Percentiles rank a stretch among this genome's conserved stretches.
Conservation (phyloP, 1,140 invertebrate species). For the Eupeodes corollae region DNA sequence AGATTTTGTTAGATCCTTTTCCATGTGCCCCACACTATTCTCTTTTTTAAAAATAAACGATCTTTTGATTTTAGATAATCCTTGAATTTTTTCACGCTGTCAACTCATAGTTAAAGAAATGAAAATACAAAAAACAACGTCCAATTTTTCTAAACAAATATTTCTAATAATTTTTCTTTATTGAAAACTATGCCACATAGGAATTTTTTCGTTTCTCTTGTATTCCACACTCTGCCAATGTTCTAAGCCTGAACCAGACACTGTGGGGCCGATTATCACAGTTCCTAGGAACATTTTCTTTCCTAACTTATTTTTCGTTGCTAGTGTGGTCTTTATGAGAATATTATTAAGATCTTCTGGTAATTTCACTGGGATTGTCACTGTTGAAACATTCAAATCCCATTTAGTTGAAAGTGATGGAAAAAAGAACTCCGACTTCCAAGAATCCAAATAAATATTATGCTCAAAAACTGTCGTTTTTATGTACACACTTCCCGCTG, state of each 20-base stretch:
- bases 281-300: slow-evolving; percentile 43
- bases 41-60: no score
- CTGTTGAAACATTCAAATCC: slow-evolving; percentile 41
- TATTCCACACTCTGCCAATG: slow-evolving; percentile 21
- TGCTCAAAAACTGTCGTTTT: slow-evolving; percentile 61
- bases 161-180: background rate
- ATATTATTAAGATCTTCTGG: slow-evolving; percentile 23
- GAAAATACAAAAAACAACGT: no score
- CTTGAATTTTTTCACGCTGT: no score
- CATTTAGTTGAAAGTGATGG: slow-evolving; percentile 53
- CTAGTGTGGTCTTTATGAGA: slow-evolving; percentile 21
- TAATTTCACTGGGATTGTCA: slow-evolving; percentile 20
- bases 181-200: slow-evolving; percentile 26
- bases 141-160: no score
- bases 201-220: slow-evolving; percentile 19
- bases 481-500: slow-evolving; percentile 47
- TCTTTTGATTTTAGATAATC: no score
- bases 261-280: slow-evolving; percentile 15
- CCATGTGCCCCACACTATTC: no score
- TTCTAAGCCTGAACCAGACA: slow-evolving; percentile 13
- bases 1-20: no score
- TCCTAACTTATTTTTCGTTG: slow-evolving; percentile 37
- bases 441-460: slow-evolving; percentile 55
- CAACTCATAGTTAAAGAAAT: no score
- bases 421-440: slow-evolving; percentile 60